Conservation (phyloP, 1,140 invertebrate genomes). For the Bilobella aurantiaca region DNA sequence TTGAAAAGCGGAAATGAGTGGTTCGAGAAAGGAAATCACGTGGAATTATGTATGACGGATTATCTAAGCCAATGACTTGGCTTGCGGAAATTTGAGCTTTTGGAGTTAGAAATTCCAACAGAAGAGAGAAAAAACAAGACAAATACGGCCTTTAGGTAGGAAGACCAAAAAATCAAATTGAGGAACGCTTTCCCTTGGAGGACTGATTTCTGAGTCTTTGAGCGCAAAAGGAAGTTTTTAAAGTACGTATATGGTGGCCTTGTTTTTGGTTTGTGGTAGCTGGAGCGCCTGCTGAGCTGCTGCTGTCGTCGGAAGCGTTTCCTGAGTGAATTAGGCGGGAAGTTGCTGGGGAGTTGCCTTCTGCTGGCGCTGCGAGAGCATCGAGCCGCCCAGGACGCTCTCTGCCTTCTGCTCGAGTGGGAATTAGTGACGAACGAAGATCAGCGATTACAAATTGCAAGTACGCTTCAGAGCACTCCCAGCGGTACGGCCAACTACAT, state of each 20-base stretch:
- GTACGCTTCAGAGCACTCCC: conserved; percentile 64
- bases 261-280: conserved; percentile 51
- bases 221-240: too few species aligned
- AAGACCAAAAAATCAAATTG: too few species aligned
- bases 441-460: conserved; percentile 63
- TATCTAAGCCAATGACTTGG: too few species aligned
- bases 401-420: conserved; percentile 74
- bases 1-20: neutral
- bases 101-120: too few species aligned
- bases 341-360: conserved; percentile 55
- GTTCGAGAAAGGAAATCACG: neutral
- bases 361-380: conserved; percentile 58
- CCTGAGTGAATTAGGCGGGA: conserved; percentile 51
- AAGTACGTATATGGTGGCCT: neutral
- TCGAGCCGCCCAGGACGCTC: conserved; percentile 54
- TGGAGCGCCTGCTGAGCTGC: conserved; percentile 59
- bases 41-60: neutral
- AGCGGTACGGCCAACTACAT: conserved; percentile 59
- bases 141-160: too few species aligned
- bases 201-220: too few species aligned
- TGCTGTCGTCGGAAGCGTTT: conserved; percentile 71
- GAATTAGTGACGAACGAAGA: conserved; percentile 56
- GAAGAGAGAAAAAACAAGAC: too few species aligned
- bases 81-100: too few species aligned
- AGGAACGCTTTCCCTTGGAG: too few species aligned